These are phyloP conservation scores for Isaurus tuberculatus DNA, from an alignment of 92 coral and sea anemone species.

Conservation along the genomic window DNA sequence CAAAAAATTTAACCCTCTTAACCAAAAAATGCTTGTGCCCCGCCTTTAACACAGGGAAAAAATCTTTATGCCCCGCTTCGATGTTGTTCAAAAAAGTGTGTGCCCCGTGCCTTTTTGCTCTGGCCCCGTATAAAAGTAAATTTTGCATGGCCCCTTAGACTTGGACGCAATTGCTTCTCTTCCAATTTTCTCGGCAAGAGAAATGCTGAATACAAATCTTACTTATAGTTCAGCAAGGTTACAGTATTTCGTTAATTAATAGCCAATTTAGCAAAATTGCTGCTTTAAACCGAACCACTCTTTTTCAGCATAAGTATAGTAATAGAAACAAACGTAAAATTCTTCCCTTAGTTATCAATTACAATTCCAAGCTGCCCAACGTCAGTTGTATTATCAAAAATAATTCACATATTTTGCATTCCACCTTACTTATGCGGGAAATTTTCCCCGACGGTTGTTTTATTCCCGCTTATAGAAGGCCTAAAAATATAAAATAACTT, in stretches of 20 bases:
- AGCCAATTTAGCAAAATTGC: conserved; percentile 13
- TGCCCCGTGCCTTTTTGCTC: too few species aligned
- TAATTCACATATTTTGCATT: conserved; percentile 33
- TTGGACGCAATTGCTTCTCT: background rate
- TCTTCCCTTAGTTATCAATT: conserved; percentile 18
- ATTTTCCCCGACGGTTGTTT: conserved; percentile 37
- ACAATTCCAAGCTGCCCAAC: conserved; percentile 27
- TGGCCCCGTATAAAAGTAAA: too few species aligned
- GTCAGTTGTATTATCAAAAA: conserved; percentile 17
- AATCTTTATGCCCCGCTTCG: too few species aligned
- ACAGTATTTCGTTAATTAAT: background rate
- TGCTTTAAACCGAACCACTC: background rate
- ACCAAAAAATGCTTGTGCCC: too few species aligned
- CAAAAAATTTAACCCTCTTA: too few species aligned
- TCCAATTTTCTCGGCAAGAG: background rate
- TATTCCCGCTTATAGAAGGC: conserved; percentile 37
- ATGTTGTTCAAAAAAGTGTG: too few species aligned
- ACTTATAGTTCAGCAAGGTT: background rate
- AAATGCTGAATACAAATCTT: background rate
- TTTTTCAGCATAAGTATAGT: background rate
- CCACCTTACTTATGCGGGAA: conserved; percentile 23
- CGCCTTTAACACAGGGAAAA: too few species aligned
- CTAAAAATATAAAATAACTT: conserved; percentile 38
- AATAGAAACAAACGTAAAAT: conserved; percentile 3
- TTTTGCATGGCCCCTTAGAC: too few species aligned